Evolutionary conservation across 2,888 invertebrate species (phyloP), one percentile per base, ranked within the genome.

Genomic region (Dicyrtomina minuta): DNA sequence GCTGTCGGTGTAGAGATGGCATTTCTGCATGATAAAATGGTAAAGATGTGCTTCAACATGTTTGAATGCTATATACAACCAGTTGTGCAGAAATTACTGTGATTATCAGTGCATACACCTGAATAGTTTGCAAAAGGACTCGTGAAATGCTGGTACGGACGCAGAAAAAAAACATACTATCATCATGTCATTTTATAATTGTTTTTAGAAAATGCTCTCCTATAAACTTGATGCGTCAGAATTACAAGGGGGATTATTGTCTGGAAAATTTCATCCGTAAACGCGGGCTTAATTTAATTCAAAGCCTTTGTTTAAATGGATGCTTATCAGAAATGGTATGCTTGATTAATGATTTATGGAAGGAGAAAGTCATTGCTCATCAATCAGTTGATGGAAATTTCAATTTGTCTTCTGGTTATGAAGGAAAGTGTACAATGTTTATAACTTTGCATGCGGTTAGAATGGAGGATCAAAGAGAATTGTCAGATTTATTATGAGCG

Each of bases 321-420:
- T 43, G 41, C 56, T 65, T 55, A 53, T n/a, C 20, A 55, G 13
- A 65, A 65, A 65, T 65, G 65, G 55, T 55, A 65, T 65, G 65
- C 53, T 55, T 55, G 65, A 65, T 65, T 65, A 65, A 65, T 65
- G 55, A 55, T 55, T 56, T 55, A 55, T 26, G 43, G 20, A 65
- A 24, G 53, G 65, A 53, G 65, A 65, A 61, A 55, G 65, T 65
- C 65, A 65, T 65, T 65, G 65, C 65, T 65, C 65, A 65, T 65
- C 65, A 65, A 65, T 65, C 65, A 65, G 41, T 39, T 64, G 64
- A 55, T 41, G 64, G 33, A 53, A 24, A 33, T 33, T 24, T 53
- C 53, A 64, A 64, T 64, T 64, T 64, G 53, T 64, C 64, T 64
- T 64, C 49, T 62, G 62, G 39, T 64, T 64, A 39, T 53, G 64